Evolutionary conservation across 2,888 invertebrate species (phyloP).

Genomic region (Pollenia angustigena): DNA sequence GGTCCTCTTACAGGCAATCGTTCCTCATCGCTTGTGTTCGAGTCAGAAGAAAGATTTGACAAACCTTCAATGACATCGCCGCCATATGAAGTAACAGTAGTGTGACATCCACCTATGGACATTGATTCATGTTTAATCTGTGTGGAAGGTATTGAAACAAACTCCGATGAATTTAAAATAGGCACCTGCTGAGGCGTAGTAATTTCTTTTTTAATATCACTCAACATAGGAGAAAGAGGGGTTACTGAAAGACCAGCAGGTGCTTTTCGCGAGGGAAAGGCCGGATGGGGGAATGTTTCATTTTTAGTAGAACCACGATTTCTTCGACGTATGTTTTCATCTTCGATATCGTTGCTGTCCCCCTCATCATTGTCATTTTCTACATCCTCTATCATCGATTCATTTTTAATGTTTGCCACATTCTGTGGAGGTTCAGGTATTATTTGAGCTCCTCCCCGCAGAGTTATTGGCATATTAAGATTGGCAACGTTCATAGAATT

Average conservation of each 20-base stretch:
- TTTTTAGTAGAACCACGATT: slow-evolving; percentile 60
- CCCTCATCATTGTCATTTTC: slow-evolving; percentile 76
- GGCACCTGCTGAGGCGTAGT: slow-evolving; percentile 75
- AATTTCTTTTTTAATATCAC: slow-evolving; percentile 81
- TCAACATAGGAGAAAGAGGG: slow-evolving; percentile 76
- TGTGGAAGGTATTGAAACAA: slow-evolving; percentile 79
- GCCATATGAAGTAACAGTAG: slow-evolving; percentile 71
- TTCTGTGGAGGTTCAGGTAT: slow-evolving; percentile 80
- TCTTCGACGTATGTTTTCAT: slow-evolving; percentile 56
- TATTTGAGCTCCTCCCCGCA: slow-evolving; percentile 81
- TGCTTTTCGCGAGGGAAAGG: slow-evolving; percentile 75
- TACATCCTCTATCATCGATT: slow-evolving; percentile 77
- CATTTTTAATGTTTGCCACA: slow-evolving; percentile 80
- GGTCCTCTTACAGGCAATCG: slow-evolving; percentile 77
- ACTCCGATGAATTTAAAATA: slow-evolving; percentile 75
- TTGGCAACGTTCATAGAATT: slow-evolving; percentile 78
- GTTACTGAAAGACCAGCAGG: slow-evolving; percentile 78
- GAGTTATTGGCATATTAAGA: slow-evolving; percentile 80
- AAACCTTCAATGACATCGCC: slow-evolving; percentile 74
- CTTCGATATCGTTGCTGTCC: slow-evolving; percentile 73
- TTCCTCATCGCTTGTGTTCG: slow-evolving; percentile 78
- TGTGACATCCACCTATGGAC: slow-evolving; percentile 72
- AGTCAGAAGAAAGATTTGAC: slow-evolving; percentile 78
- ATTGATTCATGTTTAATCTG: slow-evolving; percentile 82
- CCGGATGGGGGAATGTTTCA: slow-evolving; percentile 75